These are phyloP conservation scores for Colistium nudipinnis DNA, from an alignment of 2,113 vertebrate genomes.

Conservation along the genomic window DNA sequence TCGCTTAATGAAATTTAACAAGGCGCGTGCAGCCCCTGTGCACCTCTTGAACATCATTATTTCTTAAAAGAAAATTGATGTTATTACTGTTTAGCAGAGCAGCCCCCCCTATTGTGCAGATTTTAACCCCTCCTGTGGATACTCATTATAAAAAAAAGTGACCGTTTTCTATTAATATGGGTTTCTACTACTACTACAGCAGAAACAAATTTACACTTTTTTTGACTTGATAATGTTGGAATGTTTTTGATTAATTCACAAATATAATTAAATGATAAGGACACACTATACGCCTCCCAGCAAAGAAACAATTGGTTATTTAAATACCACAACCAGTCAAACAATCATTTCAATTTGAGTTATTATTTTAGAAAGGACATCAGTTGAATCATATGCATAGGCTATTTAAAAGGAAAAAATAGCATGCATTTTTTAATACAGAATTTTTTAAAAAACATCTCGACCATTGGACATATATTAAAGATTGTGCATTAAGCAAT, in stretches of 20 bases:
- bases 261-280: background rate
- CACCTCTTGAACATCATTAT: background rate
- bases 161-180: too few relatives aligned
- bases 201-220: too few relatives aligned
- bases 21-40: background rate
- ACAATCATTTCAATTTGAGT: slow-evolving; percentile 7
- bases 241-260: background rate
- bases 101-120: too few relatives aligned
- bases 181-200: too few relatives aligned
- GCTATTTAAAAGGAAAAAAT: background rate
- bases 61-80: background rate
- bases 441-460: too few relatives aligned
- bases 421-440: too few relatives aligned
- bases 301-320: background rate
- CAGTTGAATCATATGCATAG: background rate
- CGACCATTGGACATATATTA: background rate
- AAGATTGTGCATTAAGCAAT: background rate
- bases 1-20: background rate
- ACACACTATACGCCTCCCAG: background rate
- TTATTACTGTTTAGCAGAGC: background rate
- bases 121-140: too few relatives aligned
- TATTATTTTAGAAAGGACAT: background rate
- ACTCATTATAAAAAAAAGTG: too few relatives aligned
- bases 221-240: background rate
- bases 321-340: background rate